Conservation (phyloP, 2,797 vertebrate species). For the Sebastes iracundus region DNA sequence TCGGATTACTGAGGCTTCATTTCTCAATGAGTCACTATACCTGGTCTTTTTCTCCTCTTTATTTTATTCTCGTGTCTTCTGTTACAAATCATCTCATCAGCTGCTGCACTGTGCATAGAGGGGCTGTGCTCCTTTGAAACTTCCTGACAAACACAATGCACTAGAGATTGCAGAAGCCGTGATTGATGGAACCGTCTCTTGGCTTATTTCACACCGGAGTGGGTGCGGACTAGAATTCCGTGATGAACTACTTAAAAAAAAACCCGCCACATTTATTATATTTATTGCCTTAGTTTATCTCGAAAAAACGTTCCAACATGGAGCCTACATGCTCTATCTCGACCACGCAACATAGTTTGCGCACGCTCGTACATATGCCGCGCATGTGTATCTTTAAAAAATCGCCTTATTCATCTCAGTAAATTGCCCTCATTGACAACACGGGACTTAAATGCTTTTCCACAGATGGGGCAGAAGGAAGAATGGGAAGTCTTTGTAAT, state of each 20-base stretch:
- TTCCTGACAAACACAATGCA: slow-evolving; percentile 27
- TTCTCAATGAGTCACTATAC: slow-evolving; percentile 9
- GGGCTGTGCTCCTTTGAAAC: slow-evolving; percentile 22
- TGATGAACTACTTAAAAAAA: slow-evolving; percentile 4
- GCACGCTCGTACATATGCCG: not conserved
- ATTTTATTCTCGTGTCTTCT: not conserved
- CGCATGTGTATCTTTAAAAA: not conserved
- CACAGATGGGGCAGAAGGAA: slow-evolving; percentile 8
- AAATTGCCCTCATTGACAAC: slow-evolving; percentile 33
- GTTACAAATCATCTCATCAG: slow-evolving; percentile 29
- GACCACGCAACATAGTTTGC: not conserved
- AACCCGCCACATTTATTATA: not conserved
- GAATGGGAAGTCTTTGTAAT: slow-evolving; percentile 58
- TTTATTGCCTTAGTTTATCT: not conserved
- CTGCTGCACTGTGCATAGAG: not conserved
- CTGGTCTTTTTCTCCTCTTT: not conserved
- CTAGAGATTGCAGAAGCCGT: slow-evolving; percentile 11
- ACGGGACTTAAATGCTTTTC: slow-evolving; percentile 9
- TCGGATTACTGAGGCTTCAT: slow-evolving; percentile 26
- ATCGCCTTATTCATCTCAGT: slow-evolving; percentile 14
- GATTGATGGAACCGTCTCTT: slow-evolving; percentile 33
- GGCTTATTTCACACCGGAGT: slow-evolving; percentile 14
- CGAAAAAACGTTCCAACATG: not conserved
- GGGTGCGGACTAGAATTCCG: slow-evolving; percentile 2
- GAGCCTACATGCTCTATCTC: not conserved